Percentiles rank a stretch among this genome's conserved stretches.
Conservation (phyloP, 2,797 vertebrate species). For the Aplochiton taeniatus region DNA sequence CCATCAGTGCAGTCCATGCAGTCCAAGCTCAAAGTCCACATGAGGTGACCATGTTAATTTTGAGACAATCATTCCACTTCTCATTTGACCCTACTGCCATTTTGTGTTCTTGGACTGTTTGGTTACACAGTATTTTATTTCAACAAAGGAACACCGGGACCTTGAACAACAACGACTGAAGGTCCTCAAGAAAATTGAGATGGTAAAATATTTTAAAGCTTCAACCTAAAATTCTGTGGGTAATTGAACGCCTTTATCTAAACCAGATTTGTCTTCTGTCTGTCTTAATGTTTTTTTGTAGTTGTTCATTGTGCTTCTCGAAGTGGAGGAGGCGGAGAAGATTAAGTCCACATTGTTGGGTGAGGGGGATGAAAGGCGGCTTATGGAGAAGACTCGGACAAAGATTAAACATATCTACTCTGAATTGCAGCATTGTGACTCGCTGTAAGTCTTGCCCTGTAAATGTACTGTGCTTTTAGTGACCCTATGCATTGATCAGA, state of each 20-base stretch:
- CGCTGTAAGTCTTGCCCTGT: conserved; percentile 70
- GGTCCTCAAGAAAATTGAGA: conserved; percentile 85
- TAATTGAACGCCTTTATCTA: background rate
- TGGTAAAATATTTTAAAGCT: conserved; percentile 65
- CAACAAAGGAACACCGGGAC: conserved; percentile 77
- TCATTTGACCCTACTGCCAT: too few species aligned
- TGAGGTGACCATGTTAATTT: conserved; percentile 52
- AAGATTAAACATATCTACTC: conserved; percentile 82
- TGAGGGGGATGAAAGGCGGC: conserved; percentile 66
- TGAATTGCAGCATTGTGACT: conserved; percentile 71
- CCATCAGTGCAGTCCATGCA: conserved; percentile 88
- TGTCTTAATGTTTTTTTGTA: conserved; percentile 45
- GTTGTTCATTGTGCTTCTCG: conserved; percentile 85
- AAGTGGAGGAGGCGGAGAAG: conserved; percentile 82
- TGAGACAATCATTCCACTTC: too few species aligned
- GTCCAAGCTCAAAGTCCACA: conserved; percentile 51
- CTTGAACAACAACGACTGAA: conserved; percentile 79
- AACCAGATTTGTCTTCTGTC: background rate
- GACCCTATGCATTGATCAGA: too few species aligned
- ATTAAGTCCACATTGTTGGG: conserved; percentile 58
- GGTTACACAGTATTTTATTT: background rate
- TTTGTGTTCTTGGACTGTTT: background rate
- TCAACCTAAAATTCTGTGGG: too few species aligned
- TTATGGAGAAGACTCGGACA: conserved; percentile 68
- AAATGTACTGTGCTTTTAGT: background rate